Evolutionary conservation across 2,888 invertebrate genomes (phyloP), one percentile per base, ranked within the genome.

Genomic region (Drosophila birchii): DNA sequence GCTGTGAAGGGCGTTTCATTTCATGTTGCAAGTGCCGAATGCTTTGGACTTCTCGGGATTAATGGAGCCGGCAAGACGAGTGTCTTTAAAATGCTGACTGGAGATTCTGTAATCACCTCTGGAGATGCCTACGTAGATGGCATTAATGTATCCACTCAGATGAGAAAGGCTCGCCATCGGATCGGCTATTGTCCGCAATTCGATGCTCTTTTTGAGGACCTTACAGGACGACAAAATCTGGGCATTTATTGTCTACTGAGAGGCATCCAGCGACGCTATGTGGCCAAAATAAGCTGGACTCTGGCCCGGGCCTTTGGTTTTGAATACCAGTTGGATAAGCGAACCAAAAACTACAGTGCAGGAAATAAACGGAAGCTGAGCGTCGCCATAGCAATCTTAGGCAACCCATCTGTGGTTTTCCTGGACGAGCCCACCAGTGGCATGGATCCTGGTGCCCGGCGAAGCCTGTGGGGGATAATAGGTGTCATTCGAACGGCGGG

Each of bases 31-130:
- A 73, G 94, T 57, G 94, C 94, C 6, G 97, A 96, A 92, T 96
- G 96, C 86, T 97, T 97, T 84, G 97, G 96, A 8, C 92, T 97
- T 23, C 92, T 97, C 39, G 96, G 97, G 0, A 95, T 96, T 0
- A 97, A 97, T 90, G 97, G 97, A 5, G 96, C 97, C 1, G 97
- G 97, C 0, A 97, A 97, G 92, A 96, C 96, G 0, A 95, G 95
- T 1, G 97, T 97, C 0, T 98, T 98, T 91, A 96, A 96, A 92
- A 96, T 97, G 96, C 93, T 97, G 75, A 97, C 97, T 60, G 97
- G 97, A 0, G 97, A 97, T 88, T 95, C 95, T 79, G 91, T 92
- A 5, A 94, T 96, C 14, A 94, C 95, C 0, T 93, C 93, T 44
- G 96, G 97, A 0, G 94, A 95, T 61, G 96, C 95, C 1, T 95